Conservation (phyloP, 2,888 invertebrate species). For the Phorcus lineatus region DNA sequence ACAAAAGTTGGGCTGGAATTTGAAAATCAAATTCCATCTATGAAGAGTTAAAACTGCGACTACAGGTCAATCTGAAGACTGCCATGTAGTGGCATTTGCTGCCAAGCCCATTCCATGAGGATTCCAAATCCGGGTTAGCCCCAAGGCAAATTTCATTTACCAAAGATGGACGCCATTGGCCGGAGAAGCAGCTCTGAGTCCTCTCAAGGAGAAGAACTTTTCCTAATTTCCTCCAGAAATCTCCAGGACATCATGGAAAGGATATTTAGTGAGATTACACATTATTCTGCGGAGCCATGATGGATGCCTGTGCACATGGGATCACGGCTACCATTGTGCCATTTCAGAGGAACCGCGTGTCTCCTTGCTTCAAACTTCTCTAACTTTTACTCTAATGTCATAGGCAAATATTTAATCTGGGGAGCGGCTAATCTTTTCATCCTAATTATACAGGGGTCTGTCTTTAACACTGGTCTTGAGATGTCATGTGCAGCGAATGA, state of each 20-base stretch:
- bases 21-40: too few species aligned
- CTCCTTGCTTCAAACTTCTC: background rate
- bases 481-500: too few species aligned
- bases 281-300: background rate
- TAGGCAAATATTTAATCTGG: constrained; percentile 20
- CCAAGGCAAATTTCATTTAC: constrained; percentile 12
- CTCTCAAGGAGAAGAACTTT: background rate
- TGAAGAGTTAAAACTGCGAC: too few species aligned
- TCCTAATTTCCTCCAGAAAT: constrained; percentile 12
- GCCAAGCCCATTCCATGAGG: too few species aligned
- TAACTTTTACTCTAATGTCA: constrained; percentile 8
- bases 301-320: constrained; percentile 9
- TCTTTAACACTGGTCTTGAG: too few species aligned
- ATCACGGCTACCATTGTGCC: background rate
- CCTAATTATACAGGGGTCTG: constrained; percentile 16
- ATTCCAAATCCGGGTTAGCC: background rate
- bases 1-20: background rate
- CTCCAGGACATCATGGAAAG: background rate
- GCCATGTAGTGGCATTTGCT: too few species aligned
- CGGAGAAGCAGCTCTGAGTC: background rate
- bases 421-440: constrained; percentile 15
- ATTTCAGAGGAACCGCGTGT: background rate
- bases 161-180: background rate
- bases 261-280: constrained; percentile 18
- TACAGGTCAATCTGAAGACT: too few species aligned